phyloP scores from a whole-genome alignment of 35 echinoderm and acorn worm species.

The Ophioderma brevispina region DNA sequence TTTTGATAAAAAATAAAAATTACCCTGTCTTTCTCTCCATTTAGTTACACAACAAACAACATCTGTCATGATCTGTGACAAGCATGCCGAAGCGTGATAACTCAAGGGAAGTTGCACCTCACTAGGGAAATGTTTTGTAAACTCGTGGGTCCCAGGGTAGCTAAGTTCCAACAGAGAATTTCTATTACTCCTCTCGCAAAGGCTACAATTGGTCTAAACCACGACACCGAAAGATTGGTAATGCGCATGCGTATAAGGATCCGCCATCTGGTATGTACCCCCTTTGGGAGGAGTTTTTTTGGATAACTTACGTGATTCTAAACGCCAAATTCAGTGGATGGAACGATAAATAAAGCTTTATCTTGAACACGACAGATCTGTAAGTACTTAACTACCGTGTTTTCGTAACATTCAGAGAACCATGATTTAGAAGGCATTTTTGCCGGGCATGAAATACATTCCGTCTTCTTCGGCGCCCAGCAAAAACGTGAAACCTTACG shows the following conservation, averaged over 20 bases:
- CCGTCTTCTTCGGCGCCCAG: background rate
- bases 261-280: slow-evolving; percentile 1
- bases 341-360: background rate
- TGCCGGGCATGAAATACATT: background rate
- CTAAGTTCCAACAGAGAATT: too few relatives aligned
- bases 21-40: too few relatives aligned
- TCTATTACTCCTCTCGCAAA: too few relatives aligned
- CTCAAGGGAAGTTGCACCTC: too few relatives aligned
- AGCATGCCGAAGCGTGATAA: too few relatives aligned
- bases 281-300: slow-evolving; percentile 4
- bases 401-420: background rate
- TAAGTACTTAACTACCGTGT: background rate
- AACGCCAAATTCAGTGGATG: background rate
- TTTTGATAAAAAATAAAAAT: too few relatives aligned
- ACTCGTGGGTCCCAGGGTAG: too few relatives aligned
- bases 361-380: background rate
- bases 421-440: background rate
- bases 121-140: too few relatives aligned
- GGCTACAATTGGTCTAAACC: background rate
- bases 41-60: too few relatives aligned
- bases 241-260: background rate
- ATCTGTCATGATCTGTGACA: too few relatives aligned
- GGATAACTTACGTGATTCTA: background rate
- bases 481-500: background rate
- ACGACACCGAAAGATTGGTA: background rate